Evolutionary conservation across 2,113 vertebrate species (phyloP), one percentile per base, ranked within the genome.

Genomic region (Alectura lathami): DNA sequence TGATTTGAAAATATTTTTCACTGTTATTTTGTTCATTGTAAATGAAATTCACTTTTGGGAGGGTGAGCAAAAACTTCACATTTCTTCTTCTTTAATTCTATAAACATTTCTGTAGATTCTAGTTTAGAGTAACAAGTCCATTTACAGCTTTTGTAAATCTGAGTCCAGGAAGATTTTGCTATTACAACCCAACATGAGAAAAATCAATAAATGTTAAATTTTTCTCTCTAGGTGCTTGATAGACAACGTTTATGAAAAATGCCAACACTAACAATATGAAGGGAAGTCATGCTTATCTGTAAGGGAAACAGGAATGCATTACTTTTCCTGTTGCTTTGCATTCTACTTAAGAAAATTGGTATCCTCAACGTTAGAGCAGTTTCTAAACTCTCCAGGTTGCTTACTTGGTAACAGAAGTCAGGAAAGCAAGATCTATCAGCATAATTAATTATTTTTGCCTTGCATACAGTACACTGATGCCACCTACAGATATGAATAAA

Each of bases 401-500:
- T 91, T 80, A 90, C 43, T 72, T 73, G 43, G 64, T 60, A 90
- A 88, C 43, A 83, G 51, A 88, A 93, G 23, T 29, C 66, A 72
- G 53, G 54, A 87, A 96, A 92, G 68, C 40, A 94, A 90, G 54
- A 84, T 42, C 67, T 80, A 34, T 63, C 0, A 1, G 27, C 32
- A 66, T 78, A 63, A 68, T 68, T 92, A 95, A 81, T 93, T 90
- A 66, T 29, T 66, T 45, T 75, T 68, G 67, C 21, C 27, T 81
- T 90, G 74, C 86, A 40, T 86, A 91, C 80, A 95, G 95, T 96
- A 79, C 97, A 96, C 97, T 93, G 83, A 75, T 93, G 98, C 98
- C 98, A 98, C 91, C 98, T 98, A 97, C 91, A 98, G 98, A 91
- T 82, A 6, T 1, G 2, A 87, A 5, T 53, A 91, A 57, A 50